Conservation (phyloP, 2,797 vertebrate genomes). For the Leptodactylus fallax region DNA sequence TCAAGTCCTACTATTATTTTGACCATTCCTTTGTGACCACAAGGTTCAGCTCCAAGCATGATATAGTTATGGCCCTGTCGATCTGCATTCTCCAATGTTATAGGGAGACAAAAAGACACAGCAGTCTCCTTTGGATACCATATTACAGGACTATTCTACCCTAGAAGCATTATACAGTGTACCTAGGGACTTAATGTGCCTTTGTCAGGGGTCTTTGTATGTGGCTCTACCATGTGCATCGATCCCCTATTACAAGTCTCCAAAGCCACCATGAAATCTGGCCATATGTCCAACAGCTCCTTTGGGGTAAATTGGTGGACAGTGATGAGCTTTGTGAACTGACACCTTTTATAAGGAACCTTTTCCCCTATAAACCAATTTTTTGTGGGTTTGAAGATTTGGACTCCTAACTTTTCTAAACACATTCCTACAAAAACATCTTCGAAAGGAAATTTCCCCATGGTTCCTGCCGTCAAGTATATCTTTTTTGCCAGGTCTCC, state of each 20-base stretch:
- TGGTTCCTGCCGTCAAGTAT: slow-evolving; percentile 68
- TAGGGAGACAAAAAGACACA: no score
- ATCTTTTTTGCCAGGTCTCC: slow-evolving; percentile 74
- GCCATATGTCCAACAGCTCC: slow-evolving; percentile 75
- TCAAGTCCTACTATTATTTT: no score
- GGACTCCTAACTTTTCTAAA: slow-evolving; percentile 63
- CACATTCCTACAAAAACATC: slow-evolving; percentile 80
- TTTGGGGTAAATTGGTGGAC: slow-evolving; percentile 64
- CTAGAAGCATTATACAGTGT: no score
- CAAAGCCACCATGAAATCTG: slow-evolving; percentile 66
- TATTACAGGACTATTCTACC: no score
- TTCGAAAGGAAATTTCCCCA: slow-evolving; percentile 75
- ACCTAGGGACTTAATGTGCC: background rate
- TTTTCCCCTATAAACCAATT: slow-evolving; percentile 30
- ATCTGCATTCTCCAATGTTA: no score
- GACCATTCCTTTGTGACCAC: no score
- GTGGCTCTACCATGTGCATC: background rate
- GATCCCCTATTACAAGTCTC: background rate
- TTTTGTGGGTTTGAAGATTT: background rate
- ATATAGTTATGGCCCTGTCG: no score
- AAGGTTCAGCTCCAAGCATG: no score
- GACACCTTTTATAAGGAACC: slow-evolving; percentile 28
- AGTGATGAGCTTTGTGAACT: slow-evolving; percentile 33
- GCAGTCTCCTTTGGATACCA: no score
- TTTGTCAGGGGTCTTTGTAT: background rate